Evolutionary conservation across 92 coral and sea anemone species (phyloP).

Genomic region (Meandrina meandrites): DNA sequence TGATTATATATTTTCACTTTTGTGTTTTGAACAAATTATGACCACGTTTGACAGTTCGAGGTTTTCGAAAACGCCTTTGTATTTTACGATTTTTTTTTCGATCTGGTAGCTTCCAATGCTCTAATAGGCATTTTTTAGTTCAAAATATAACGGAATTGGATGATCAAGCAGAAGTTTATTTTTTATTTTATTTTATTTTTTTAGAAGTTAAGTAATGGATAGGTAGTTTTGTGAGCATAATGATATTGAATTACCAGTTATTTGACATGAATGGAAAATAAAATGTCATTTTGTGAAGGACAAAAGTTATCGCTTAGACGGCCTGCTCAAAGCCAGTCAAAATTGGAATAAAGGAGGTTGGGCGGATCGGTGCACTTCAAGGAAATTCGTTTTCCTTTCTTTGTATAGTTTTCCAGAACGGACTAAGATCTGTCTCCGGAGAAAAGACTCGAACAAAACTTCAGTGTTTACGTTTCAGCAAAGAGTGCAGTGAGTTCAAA

Average conservation of each 20-base stretch:
- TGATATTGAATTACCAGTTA: neutral
- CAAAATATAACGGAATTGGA: neutral
- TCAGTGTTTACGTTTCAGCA: neutral
- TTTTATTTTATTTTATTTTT: neutral
- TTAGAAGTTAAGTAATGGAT: neutral
- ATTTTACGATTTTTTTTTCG: neutral
- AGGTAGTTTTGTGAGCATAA: neutral
- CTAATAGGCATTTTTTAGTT: neutral
- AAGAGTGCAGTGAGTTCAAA: neutral
- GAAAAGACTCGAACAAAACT: neutral
- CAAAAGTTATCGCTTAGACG: too few species aligned
- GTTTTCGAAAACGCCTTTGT: neutral
- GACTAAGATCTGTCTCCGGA: neutral
- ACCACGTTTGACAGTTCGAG: neutral
- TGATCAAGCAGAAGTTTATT: neutral
- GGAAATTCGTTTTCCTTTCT: neutral
- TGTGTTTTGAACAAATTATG: neutral
- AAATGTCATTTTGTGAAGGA: neutral
- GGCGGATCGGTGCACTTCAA: neutral
- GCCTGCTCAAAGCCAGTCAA: too few species aligned
- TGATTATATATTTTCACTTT: conserved; percentile 4
- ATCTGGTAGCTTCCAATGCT: neutral
- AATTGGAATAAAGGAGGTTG: neutral
- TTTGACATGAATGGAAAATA: neutral
- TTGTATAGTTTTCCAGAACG: neutral